phyloP scores from a whole-genome alignment of 2,797 vertebrate species.

The Molossus alvarezi region DNA sequence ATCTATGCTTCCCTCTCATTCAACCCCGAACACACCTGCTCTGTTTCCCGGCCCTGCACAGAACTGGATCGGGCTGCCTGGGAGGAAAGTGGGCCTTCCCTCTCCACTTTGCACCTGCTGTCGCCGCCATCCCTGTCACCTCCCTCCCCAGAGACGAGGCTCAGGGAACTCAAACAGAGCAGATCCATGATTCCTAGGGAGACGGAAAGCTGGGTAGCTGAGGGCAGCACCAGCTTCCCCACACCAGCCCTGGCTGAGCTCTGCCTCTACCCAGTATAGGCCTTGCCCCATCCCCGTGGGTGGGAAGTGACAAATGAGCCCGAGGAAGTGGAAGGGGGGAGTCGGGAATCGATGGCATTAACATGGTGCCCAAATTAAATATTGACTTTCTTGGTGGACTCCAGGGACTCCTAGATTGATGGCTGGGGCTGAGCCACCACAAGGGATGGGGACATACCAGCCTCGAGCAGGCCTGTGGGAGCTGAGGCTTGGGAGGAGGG shows the following conservation, averaged over 20 bases:
- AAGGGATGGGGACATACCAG: slow-evolving; percentile 66
- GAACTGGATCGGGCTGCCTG: neutral
- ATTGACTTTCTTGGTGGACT: slow-evolving; percentile 86
- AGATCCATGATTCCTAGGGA: neutral
- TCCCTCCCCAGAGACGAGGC: neutral
- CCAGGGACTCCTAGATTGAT: slow-evolving; percentile 82
- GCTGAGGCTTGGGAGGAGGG: neutral
- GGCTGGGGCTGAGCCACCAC: slow-evolving; percentile 62
- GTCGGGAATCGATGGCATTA: slow-evolving; percentile 80
- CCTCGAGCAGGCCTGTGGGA: slow-evolving; percentile 58
- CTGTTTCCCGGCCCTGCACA: neutral
- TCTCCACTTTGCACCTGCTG: neutral
- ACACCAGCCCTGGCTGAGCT: neutral
- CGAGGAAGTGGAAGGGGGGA: slow-evolving; percentile 43
- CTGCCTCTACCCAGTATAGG: neutral
- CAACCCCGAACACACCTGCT: neutral
- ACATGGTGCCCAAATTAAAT: slow-evolving; percentile 87
- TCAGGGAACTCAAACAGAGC: slow-evolving; percentile 34
- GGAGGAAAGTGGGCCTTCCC: neutral
- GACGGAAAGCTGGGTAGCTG: neutral
- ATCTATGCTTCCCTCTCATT: neutral
- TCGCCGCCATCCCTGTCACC: neutral
- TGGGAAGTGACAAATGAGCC: slow-evolving; percentile 81
- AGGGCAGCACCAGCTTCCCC: neutral
- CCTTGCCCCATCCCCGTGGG: neutral